Evolutionary conservation across 2,797 vertebrate species (phyloP), one percentile per base, ranked within the genome.

Genomic region (Cyprinella venusta): DNA sequence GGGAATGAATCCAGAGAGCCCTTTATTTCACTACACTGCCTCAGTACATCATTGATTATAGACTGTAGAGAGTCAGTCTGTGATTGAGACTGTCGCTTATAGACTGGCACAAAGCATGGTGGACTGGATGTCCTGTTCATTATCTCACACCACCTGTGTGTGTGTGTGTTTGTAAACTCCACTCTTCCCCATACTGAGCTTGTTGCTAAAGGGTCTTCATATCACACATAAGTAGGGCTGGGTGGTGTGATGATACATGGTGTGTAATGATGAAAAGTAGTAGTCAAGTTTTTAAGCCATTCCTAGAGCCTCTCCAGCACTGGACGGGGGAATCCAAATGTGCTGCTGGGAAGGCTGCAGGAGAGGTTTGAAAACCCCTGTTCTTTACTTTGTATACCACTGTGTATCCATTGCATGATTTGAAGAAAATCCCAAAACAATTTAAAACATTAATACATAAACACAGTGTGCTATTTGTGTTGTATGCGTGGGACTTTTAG

Each of bases 21-120:
- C 30, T 63, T 54, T 45, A 26, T 76, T 79, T 61, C 24, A 21
- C 42, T 81, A 65, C 26, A 15, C 21, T 79, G 71, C 21, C 61
- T 80, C n/a, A 80, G 48, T 76, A 42, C 80, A 64, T 77, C 71
- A 89, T 84, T 77, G 81, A 89, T 86, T 59, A 36, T 5, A 65
- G 63, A 24, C 24, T 79, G 52, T 69, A 3, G n/a, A 54, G 64
- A 61, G 18, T 21, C 48, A 16, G 61, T 75, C 54, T 61, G 6
- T 72, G 38, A 82, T 72, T 26, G 75, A 80, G 82, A 76, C 36
- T 63, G 50, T 83, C 8, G 36, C 79, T 59, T 75, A 65, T 61
- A 52, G 13, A 45, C 54, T 64, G 76, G 48, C 83, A 75, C 59
- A 68, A 67, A 40, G 67, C 67, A 76, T 61, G 68, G 61, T 79